Conservation (phyloP, 2,888 invertebrate species). For the Spodoptera exigua region DNA sequence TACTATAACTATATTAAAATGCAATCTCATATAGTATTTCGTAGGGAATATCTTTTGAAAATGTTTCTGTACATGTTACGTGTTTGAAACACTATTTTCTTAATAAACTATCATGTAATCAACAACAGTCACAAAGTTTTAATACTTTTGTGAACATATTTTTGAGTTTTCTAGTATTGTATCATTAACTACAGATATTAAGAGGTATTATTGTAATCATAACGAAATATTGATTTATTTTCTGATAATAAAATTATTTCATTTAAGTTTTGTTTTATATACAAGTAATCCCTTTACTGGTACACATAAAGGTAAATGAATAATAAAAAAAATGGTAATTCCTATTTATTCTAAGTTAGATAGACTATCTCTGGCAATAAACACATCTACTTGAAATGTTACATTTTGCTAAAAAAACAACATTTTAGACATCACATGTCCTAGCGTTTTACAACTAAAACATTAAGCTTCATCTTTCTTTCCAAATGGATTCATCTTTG, state of each 20-base stretch:
- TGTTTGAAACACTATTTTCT: neutral
- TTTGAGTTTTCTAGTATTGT: slow-evolving; percentile 22
- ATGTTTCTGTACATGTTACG: too few species aligned
- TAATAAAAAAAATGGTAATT: slow-evolving; percentile 38
- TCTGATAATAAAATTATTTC: slow-evolving; percentile 24
- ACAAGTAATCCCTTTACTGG: neutral
- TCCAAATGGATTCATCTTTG: slow-evolving; percentile 94
- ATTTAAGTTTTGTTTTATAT: slow-evolving; percentile 14
- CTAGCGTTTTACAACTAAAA: slow-evolving; percentile 23
- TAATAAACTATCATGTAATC: neutral
- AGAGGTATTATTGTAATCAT: slow-evolving; percentile 13
- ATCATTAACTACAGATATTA: slow-evolving; percentile 26
- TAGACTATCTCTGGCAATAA: slow-evolving; percentile 54
- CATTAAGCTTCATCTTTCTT: slow-evolving; percentile 91
- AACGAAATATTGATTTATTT: slow-evolving; percentile 42
- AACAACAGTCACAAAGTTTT: too few species aligned
- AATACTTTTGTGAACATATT: slow-evolving; percentile 7
- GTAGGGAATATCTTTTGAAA: too few species aligned
- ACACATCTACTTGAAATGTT: slow-evolving; percentile 78
- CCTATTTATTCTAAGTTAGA: slow-evolving; percentile 56
- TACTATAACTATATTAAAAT: slow-evolving; percentile 10
- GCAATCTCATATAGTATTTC: slow-evolving; percentile 25
- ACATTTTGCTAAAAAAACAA: slow-evolving; percentile 77
- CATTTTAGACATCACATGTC: slow-evolving; percentile 62
- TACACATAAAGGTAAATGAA: slow-evolving; percentile 1